Conservation (phyloP, 2,113 vertebrate species). For the Rallus limicola region DNA sequence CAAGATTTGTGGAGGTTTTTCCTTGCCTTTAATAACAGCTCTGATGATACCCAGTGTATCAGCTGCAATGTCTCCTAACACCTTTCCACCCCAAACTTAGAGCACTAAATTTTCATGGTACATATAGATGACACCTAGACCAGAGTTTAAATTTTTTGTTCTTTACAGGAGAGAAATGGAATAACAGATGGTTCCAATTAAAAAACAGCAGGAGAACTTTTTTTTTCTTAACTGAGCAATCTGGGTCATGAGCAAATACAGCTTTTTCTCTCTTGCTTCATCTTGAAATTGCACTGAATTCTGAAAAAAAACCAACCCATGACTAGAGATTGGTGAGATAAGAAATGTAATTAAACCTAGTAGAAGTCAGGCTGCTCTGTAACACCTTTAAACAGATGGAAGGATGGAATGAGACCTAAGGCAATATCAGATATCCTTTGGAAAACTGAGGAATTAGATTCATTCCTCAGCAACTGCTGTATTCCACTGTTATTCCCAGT, state of each 20-base stretch:
- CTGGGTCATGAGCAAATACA: background rate
- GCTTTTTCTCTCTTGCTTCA: background rate
- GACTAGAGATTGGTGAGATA: background rate
- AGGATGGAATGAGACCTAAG: background rate
- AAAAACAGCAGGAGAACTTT: conserved; percentile 24
- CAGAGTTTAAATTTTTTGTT: conserved; percentile 16
- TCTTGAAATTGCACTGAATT: conserved; percentile 15
- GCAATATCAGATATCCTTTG: background rate
- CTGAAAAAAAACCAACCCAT: background rate
- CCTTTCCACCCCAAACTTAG: background rate
- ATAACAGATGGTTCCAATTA: conserved; percentile 70
- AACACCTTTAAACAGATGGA: conserved; percentile 7
- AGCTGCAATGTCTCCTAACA: background rate
- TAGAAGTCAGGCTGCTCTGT: background rate
- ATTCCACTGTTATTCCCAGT: background rate
- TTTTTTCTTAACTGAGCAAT: background rate
- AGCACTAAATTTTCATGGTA: background rate
- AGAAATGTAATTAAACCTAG: conserved; percentile 11
- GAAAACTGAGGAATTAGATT: background rate
- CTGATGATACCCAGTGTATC: background rate
- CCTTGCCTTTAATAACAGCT: background rate
- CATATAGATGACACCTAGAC: background rate
- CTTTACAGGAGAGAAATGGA: conserved; percentile 7
- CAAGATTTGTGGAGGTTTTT: background rate
- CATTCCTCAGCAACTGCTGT: background rate